phyloP scores from a whole-genome alignment of 2,797 vertebrate species.

The Tiaroga cobitis region DNA sequence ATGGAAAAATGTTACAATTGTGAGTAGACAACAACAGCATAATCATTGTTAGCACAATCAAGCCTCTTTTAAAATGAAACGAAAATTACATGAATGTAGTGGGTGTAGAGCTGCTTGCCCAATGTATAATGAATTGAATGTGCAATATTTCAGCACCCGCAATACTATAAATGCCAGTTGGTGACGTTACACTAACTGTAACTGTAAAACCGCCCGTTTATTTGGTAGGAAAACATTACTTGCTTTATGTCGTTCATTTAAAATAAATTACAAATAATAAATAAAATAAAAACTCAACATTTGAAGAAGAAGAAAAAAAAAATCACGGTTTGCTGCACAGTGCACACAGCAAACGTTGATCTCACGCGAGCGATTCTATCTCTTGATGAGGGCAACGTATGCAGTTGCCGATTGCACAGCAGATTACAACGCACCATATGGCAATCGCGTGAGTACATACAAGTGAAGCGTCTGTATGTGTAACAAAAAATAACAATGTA shows the following conservation, averaged over 20 bases:
- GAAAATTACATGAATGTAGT: background rate
- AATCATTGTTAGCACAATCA: background rate
- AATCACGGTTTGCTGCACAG: background rate
- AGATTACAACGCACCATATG: constrained; percentile 12
- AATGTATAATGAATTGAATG: background rate
- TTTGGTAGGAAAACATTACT: background rate
- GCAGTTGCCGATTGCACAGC: background rate
- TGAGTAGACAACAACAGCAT: background rate
- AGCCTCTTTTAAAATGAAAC: background rate
- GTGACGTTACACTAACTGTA: background rate
- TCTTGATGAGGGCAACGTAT: background rate
- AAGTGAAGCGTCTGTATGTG: background rate
- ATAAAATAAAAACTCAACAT: background rate
- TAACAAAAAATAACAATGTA: background rate
- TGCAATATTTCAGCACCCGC: background rate
- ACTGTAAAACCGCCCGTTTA: background rate
- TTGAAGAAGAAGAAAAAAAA: background rate
- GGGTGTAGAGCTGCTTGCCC: background rate
- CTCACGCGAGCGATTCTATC: background rate
- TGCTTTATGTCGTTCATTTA: background rate
- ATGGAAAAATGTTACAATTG: background rate
- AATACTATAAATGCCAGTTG: background rate
- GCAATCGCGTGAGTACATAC: background rate
- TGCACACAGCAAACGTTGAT: background rate
- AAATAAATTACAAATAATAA: background rate